Evolutionary conservation across 2,113 vertebrate genomes (phyloP).

Genomic region (Chiloscyllium plagiosum): DNA sequence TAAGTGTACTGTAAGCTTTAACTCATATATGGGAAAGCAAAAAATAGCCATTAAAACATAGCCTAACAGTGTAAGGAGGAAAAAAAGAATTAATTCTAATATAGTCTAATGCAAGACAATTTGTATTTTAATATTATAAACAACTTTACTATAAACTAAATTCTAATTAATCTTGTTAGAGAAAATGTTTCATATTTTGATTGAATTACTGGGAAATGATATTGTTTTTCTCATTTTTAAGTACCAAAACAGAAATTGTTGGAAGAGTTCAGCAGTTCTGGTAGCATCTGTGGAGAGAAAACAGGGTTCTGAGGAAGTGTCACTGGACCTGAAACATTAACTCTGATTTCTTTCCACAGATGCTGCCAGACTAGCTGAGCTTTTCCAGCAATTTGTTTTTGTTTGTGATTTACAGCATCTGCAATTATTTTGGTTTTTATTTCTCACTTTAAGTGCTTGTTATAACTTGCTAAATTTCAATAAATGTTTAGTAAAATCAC

Average conservation of each 20-base stretch:
- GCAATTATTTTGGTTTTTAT: too few relatives aligned
- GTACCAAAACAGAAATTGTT: too few relatives aligned
- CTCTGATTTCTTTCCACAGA: too few relatives aligned
- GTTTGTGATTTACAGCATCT: too few relatives aligned
- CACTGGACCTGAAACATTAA: too few relatives aligned
- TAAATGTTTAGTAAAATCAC: too few relatives aligned
- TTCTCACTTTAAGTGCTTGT: background rate
- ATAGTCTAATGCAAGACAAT: background rate
- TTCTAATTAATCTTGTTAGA: background rate
- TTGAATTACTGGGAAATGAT: background rate
- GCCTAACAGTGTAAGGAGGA: background rate
- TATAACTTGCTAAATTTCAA: constrained; percentile 2
- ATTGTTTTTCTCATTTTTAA: background rate
- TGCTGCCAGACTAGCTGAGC: too few relatives aligned
- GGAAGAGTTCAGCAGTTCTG: too few relatives aligned
- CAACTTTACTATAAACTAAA: background rate
- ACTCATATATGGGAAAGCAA: background rate
- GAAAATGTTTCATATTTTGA: background rate
- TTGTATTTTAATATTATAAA: background rate
- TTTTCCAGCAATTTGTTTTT: too few relatives aligned
- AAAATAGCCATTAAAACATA: background rate
- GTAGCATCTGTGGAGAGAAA: too few relatives aligned
- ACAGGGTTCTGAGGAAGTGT: too few relatives aligned
- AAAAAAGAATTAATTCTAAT: background rate
- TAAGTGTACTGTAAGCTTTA: background rate